These are phyloP conservation scores for Smithornis capensis DNA, from an alignment of 2,113 vertebrate species.

Conservation along the genomic window DNA sequence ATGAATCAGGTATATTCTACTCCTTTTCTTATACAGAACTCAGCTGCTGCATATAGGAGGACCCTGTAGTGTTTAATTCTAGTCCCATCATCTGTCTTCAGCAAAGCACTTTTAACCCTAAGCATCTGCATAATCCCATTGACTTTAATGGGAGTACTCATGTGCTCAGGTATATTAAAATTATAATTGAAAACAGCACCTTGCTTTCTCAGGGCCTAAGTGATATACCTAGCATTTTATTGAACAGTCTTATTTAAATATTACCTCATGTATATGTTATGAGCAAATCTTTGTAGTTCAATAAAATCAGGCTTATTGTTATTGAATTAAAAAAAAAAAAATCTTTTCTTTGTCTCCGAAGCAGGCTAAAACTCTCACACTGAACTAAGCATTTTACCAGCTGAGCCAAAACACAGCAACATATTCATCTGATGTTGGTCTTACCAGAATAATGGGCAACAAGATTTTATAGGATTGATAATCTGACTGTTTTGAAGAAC, in stretches of 20 bases:
- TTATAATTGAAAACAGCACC: slow-evolving; percentile 34
- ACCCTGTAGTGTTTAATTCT: not conserved
- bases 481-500: not conserved
- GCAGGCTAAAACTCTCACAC: not conserved
- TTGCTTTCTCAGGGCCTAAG: not conserved
- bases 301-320: slow-evolving; percentile 27
- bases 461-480: not conserved
- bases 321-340: not conserved
- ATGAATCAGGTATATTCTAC: slow-evolving; percentile 46
- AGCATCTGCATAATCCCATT: not conserved
- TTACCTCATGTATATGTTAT: slow-evolving; percentile 18
- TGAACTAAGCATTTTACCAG: not conserved
- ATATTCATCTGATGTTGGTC: not conserved
- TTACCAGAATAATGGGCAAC: slow-evolving; percentile 33
- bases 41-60: not conserved
- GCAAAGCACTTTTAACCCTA: slow-evolving; percentile 27
- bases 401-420: not conserved
- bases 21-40: not conserved
- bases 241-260: slow-evolving; percentile 29
- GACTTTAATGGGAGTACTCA: slow-evolving; percentile 23
- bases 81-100: not conserved
- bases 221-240: not conserved
- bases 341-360: not conserved
- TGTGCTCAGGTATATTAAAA: not conserved
- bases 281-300: slow-evolving; percentile 26